Conservation (phyloP, 2,113 vertebrate species). For the Plecotus auritus region DNA sequence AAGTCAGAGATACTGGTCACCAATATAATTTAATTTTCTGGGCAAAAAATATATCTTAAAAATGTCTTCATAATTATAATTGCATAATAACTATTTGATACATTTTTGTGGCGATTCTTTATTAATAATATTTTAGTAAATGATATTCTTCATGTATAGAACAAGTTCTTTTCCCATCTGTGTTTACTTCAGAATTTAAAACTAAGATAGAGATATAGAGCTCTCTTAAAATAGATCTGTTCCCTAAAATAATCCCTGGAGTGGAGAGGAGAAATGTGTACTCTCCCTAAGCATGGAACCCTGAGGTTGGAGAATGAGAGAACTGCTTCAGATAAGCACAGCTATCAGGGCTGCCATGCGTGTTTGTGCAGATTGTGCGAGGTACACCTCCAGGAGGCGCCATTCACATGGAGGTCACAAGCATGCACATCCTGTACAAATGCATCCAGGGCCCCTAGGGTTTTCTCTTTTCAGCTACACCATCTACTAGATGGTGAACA, state of each 20-base stretch:
- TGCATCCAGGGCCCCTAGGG: not conserved
- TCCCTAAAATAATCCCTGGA: not conserved
- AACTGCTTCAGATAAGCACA: not conserved
- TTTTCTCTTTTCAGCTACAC: not conserved
- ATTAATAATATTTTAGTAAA: conserved; percentile 11
- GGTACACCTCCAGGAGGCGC: not conserved
- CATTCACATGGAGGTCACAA: not conserved
- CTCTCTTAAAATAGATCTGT: not conserved
- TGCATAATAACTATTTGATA: not conserved
- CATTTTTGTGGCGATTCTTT: not conserved
- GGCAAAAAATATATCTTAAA: not conserved
- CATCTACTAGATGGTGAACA: not conserved
- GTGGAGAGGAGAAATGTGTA: not conserved
- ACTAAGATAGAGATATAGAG: not conserved
- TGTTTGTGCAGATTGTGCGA: not conserved
- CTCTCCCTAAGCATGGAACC: not conserved
- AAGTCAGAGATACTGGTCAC: conserved; percentile 52
- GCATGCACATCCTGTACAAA: no score
- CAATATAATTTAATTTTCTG: not conserved
- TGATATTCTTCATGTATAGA: not conserved
- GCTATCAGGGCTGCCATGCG: not conserved
- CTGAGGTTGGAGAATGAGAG: not conserved
- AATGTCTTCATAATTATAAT: conserved; percentile 10
- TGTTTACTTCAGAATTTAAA: not conserved
- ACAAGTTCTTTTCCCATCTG: not conserved